phyloP scores from a whole-genome alignment of 2,888 invertebrate genomes.

The Hetaerina titia region DNA sequence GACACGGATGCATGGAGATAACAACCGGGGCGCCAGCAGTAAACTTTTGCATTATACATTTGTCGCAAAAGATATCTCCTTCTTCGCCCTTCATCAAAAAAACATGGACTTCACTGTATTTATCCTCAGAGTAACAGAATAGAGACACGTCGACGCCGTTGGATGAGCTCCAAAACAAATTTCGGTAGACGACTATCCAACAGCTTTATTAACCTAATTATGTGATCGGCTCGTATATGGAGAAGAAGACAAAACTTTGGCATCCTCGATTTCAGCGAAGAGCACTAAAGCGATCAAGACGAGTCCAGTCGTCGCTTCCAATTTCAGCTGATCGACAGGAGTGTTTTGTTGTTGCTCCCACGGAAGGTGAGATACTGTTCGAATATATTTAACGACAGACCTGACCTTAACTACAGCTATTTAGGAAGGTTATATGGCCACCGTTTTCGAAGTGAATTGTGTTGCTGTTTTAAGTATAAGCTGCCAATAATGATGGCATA shows the following conservation, averaged over 20 bases:
- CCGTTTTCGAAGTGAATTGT: not conserved
- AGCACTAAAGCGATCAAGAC: not conserved
- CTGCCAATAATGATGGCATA: not conserved
- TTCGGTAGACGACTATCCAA: not conserved
- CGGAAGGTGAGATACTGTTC: not conserved
- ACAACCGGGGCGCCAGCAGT: conserved; percentile 23
- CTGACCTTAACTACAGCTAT: not conserved
- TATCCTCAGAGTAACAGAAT: not conserved
- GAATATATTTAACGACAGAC: not conserved
- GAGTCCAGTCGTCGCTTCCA: not conserved
- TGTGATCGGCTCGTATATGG: not conserved
- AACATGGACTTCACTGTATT: not conserved
- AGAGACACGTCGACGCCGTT: not conserved
- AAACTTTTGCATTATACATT: conserved; percentile 28
- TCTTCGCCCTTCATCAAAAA: not conserved
- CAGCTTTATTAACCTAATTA: not conserved
- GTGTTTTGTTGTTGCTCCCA: not conserved
- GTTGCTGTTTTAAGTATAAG: not conserved
- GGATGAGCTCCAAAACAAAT: not conserved
- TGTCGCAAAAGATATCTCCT: not conserved
- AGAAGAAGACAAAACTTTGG: not conserved
- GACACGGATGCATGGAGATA: conserved; percentile 23
- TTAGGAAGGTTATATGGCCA: not conserved
- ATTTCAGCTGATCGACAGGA: not conserved
- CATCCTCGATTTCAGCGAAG: not conserved